Evolutionary conservation across 2,113 vertebrate genomes (phyloP).

Genomic region (Sapajus apella): DNA sequence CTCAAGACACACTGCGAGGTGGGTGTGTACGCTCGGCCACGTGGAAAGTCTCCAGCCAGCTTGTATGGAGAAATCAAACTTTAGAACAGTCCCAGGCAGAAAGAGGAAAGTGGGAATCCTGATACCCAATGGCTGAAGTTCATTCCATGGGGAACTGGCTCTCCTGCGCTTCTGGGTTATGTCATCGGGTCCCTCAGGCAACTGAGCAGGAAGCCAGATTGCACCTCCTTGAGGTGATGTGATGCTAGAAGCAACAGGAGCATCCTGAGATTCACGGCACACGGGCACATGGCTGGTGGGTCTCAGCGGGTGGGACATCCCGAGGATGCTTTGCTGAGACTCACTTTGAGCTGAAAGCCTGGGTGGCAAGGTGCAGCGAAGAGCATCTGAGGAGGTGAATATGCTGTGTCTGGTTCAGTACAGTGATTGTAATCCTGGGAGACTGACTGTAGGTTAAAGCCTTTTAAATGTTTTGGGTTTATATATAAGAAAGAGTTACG

Average conservation of each 20-base stretch:
- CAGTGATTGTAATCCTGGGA: neutral
- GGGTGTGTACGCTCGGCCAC: fast-evolving
- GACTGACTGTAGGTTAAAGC: fast-evolving
- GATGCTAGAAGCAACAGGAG: neutral
- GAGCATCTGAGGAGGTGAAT: neutral
- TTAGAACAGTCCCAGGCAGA: too few species aligned
- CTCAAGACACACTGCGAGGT: fast-evolving
- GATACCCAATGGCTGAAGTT: fast-evolving
- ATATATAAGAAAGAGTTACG: neutral
- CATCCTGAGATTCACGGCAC: too few species aligned
- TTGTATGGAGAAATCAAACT: neutral
- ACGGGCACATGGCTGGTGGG: neutral
- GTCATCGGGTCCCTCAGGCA: neutral
- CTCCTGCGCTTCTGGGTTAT: neutral
- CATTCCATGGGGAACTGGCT: fast-evolving
- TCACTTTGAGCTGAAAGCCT: neutral
- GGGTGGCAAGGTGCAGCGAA: neutral
- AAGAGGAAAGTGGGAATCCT: neutral
- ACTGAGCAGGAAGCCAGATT: neutral
- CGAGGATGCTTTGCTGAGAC: fast-evolving
- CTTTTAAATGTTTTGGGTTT: neutral
- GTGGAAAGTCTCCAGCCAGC: neutral
- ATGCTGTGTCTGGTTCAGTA: fast-evolving
- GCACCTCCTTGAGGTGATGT: neutral
- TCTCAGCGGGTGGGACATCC: neutral